phyloP scores from a whole-genome alignment of 2,113 vertebrate species.

The Hypocryptadius cinnamomeus region DNA sequence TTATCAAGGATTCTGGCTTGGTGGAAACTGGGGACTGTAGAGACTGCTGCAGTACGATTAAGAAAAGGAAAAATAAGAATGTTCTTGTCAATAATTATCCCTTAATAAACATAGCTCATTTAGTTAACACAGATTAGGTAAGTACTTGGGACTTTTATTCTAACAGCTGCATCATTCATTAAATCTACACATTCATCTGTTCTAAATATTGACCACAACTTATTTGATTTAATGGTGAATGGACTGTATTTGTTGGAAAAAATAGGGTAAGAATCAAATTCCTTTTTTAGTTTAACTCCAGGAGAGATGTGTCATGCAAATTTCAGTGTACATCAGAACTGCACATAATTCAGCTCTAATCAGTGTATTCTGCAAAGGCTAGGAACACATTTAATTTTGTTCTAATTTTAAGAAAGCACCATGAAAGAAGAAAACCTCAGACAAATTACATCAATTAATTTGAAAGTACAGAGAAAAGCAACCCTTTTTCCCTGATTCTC shows the following conservation, averaged over 20 bases:
- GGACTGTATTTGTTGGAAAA: not conserved
- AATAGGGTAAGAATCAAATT: not conserved
- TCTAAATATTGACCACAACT: constrained; percentile 22
- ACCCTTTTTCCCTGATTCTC: not conserved
- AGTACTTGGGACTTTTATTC: not conserved
- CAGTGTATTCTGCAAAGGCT: not conserved
- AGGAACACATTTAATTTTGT: constrained; percentile 21
- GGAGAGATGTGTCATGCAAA: constrained; percentile 29
- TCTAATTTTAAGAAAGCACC: constrained; percentile 29
- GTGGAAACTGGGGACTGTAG: not conserved
- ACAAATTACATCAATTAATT: not conserved
- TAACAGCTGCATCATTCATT: not conserved
- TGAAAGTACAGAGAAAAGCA: not conserved
- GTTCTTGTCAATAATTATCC: not conserved
- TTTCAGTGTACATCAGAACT: constrained; percentile 1
- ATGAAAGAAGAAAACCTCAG: not conserved
- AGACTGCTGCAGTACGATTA: not conserved
- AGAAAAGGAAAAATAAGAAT: not conserved
- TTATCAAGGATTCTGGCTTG: not conserved
- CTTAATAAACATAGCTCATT: not conserved
- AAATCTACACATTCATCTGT: not conserved
- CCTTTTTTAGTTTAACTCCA: constrained; percentile 27
- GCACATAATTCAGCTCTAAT: constrained; percentile 13
- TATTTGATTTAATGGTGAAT: not conserved
- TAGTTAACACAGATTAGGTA: not conserved